Base-by-base conservation (phyloP, 2,113 vertebrate genomes). In the Gadus chalcogrammus region DNA sequence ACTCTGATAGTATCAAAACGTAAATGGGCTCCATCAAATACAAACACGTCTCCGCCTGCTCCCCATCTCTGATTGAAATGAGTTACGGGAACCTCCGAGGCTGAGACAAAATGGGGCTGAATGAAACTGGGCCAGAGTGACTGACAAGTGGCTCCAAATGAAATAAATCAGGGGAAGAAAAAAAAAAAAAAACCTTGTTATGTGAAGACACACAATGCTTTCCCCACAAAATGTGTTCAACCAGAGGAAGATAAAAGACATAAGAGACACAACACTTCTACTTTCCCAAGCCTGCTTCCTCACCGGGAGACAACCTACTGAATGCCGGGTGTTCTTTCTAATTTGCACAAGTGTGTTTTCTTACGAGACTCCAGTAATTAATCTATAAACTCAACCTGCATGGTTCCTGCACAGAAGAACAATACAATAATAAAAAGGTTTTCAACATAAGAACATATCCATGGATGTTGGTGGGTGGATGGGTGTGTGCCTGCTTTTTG, bases 81-180 rank as follows among this genome's bases (percentile, higher is more conserved):
- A 67, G 42, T 6, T 48, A 48, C 9, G 8, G 11, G 42, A 80
- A 70, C 61, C 68, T 74, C 74, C 55, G 71, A 67, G 61, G 70
- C 78, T 78, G 70, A 81, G 76, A 80, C 24, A 3, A 24, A 62
- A 17, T n/a, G 8, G 24, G 28, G 24, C 61, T 38, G 61, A 18
- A 52, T 70, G 63, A 80, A 86, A 82, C 67, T 84, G 85, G 79
- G 82, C 77, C 81, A 83, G 70, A 42, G 74, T 84, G 87, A 89
- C 67, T 79, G 84, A 86, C 78, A 68, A 58, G 55, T n/a, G 55
- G 55, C 55, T 58, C 15, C 55, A 58, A 17, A n/a, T 58, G 55
- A 58, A 58, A 58, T 16, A 58, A 58, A 58, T 17, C 55, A n/a
- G n/a, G 55, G 5, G n/a, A 75, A 62, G 35, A 60, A 59, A 61